Evolutionary conservation across 2,797 vertebrate species (phyloP), one percentile per base, ranked within the genome.

Genomic region (Hoplostethus mediterraneus): DNA sequence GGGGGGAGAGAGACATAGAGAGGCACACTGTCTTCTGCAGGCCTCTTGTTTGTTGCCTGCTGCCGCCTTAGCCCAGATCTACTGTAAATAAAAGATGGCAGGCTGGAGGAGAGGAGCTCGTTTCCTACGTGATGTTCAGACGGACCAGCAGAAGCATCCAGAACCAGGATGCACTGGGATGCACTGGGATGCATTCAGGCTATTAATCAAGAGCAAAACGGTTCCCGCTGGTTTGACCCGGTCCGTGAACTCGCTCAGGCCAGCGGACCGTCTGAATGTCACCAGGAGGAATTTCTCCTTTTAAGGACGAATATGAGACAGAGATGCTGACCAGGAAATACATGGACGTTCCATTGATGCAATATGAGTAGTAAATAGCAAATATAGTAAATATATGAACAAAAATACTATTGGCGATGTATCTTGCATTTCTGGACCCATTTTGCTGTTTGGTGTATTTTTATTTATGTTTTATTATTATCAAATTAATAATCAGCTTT

Each of bases 71-170:
- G 88, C 89, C 88, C 82, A 91, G 86, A 89, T 92, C 84, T 87
- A 82, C 87, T 89, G 91, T 92, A 92, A 92, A 93, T 92, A 92
- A 90, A 92, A 86, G 62, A 90, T 87, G 85, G 77, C 88, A 86
- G 82, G 83, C 78, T 83, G 82, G 71, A 85, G 89, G 82, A 89
- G 81, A 89, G 83, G 74, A 85, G 80, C 85, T 85, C 72, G 76
- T 44, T 58, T 77, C 52, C 67, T 84, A 38, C 36, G 53, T 17
- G 49, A 30, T 58, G 72, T n/a, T 6, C 52, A 49, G 76, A 68
- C 12, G 30, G 72, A 61, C 73, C 17, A 44, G 73, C 65, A 28
- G 63, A 21, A 58, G 47, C 63, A 69, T 7, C 44, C 21, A 6
- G 55, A 75, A 62, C 25, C 67, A 58, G 65, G 73, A 87, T 67